phyloP scores from a whole-genome alignment of 1,140 invertebrate genomes.

The Tribolium madens region DNA sequence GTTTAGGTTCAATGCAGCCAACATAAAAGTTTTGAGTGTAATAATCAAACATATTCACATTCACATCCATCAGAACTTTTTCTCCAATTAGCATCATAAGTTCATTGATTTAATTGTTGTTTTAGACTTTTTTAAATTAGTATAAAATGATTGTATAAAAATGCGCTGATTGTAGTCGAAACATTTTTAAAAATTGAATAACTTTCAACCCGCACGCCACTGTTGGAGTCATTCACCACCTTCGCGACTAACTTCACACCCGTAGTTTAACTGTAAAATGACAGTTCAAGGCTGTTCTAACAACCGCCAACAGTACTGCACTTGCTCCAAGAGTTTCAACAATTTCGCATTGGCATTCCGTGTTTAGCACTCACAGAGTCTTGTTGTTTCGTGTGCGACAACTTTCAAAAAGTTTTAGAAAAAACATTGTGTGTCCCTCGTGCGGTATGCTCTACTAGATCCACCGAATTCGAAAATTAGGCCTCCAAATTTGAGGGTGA shows the following conservation, averaged over 20 bases:
- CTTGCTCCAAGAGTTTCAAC: neutral
- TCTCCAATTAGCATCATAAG: too few species aligned
- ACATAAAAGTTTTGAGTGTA: too few species aligned
- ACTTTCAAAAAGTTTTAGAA: neutral
- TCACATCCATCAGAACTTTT: too few species aligned
- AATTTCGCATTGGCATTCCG: conserved; percentile 13
- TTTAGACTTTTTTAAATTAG: too few species aligned
- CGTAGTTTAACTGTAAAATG: neutral
- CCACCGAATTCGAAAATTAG: neutral
- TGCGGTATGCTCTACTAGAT: neutral
- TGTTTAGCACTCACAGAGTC: neutral
- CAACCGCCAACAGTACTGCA: conserved; percentile 24
- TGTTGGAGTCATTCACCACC: neutral
- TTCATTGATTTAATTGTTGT: too few species aligned
- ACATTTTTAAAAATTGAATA: too few species aligned
- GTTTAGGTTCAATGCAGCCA: too few species aligned
- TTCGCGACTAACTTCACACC: neutral
- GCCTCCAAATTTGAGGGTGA: neutral
- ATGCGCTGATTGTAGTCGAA: too few species aligned
- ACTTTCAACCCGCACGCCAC: neutral
- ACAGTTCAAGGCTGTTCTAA: conserved; percentile 22
- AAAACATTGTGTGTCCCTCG: neutral
- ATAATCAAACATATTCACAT: too few species aligned
- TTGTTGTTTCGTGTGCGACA: neutral
- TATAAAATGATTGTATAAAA: too few species aligned